Percentiles rank a stretch among this genome's conserved stretches.
Evolutionary conservation across 1,140 invertebrate genomes (phyloP).

Genomic region (Diorhabda elongata): DNA sequence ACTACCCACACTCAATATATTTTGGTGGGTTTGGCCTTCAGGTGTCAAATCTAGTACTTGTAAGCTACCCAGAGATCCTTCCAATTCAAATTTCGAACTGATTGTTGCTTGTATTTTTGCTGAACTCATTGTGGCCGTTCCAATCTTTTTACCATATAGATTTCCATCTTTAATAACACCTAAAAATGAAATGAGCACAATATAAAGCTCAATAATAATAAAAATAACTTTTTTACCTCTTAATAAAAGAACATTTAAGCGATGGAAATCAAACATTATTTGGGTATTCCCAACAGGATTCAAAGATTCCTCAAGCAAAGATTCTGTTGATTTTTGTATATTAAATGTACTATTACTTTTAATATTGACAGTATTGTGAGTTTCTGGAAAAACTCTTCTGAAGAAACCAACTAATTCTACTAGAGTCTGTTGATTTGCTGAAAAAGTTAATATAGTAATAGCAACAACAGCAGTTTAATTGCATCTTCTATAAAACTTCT

Average conservation of each 20-base stretch:
- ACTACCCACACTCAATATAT: constrained; percentile 80
- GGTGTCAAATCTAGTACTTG: constrained; percentile 87
- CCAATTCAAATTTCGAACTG: constrained; percentile 64
- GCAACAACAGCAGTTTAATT: no score
- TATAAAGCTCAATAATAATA: neutral
- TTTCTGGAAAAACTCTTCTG: constrained; percentile 65
- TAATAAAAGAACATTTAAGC: constrained; percentile 82
- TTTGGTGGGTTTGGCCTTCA: constrained; percentile 76
- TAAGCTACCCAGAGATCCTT: constrained; percentile 84
- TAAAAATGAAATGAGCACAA: neutral
- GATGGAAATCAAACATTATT: constrained; percentile 88
- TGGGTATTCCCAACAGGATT: constrained; percentile 54
- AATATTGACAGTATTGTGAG: constrained; percentile 30
- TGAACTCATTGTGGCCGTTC: constrained; percentile 85
- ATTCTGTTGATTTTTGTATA: constrained; percentile 30
- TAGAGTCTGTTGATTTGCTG: constrained; percentile 92
- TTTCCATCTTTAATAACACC: constrained; percentile 63
- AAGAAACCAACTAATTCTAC: constrained; percentile 87
- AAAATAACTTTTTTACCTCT: constrained; percentile 51
- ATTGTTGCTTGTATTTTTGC: constrained; percentile 86
- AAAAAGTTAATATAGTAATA: constrained; percentile 29
- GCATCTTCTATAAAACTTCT: no score
- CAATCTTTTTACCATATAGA: constrained; percentile 80
- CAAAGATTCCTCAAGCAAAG: constrained; percentile 32
- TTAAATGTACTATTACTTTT: constrained; percentile 12